Evolutionary conservation across 2,113 vertebrate genomes (phyloP).

Genomic region (Phoenicopterus ruber): DNA sequence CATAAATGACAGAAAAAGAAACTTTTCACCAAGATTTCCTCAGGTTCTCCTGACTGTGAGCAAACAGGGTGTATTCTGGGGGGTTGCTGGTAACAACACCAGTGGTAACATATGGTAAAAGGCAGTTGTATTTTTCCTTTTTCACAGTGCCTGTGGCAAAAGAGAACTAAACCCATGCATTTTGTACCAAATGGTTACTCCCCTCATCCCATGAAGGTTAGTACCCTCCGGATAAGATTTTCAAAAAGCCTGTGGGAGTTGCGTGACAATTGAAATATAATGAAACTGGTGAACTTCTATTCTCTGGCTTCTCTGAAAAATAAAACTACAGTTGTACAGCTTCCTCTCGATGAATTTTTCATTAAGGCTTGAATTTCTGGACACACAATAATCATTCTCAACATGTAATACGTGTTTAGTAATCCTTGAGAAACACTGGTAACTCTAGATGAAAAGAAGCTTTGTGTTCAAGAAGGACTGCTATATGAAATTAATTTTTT

Average conservation of each 20-base stretch:
- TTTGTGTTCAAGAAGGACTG: background rate
- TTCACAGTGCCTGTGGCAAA: background rate
- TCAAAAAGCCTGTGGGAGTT: background rate
- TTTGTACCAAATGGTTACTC: background rate
- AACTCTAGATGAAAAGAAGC: constrained; percentile 4
- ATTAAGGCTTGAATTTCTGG: constrained; percentile 1
- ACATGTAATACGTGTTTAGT: background rate
- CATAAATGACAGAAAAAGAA: background rate
- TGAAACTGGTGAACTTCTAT: background rate
- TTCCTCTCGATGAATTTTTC: background rate
- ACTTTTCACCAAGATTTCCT: background rate
- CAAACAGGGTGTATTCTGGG: background rate
- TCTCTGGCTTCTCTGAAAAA: background rate
- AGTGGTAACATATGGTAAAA: background rate
- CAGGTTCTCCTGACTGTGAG: background rate
- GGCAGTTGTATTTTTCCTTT: background rate
- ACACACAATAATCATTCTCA: background rate
- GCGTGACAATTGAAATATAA: background rate
- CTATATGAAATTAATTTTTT: background rate
- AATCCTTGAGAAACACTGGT: background rate
- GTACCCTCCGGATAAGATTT: background rate
- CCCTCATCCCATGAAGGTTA: background rate
- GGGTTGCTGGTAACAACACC: background rate
- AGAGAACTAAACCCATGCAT: background rate
- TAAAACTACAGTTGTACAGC: background rate